These are phyloP conservation scores for Acronicta aceris DNA, from an alignment of 2,888 invertebrate genomes.

Conservation along the genomic window DNA sequence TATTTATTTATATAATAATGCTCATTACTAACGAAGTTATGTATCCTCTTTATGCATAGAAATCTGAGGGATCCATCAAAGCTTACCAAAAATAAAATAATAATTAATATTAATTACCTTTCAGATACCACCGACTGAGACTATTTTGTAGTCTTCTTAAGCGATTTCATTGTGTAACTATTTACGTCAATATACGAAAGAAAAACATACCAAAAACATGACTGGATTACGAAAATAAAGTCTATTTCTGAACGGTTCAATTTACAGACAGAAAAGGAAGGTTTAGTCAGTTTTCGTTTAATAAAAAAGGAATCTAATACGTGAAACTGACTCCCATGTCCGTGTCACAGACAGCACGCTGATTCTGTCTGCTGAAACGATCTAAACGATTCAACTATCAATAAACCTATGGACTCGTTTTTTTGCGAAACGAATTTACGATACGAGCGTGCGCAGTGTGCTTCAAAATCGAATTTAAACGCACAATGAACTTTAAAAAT, in stretches of 20 bases:
- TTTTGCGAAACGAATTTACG: conserved; percentile 33
- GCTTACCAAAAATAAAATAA: no score
- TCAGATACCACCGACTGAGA: conserved; percentile 13
- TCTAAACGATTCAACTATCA: conserved; percentile 46
- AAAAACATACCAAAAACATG: conserved; percentile 23
- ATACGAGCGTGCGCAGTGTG: background rate
- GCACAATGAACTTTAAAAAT: background rate
- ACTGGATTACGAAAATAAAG: conserved; percentile 38
- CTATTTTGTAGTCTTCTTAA: background rate
- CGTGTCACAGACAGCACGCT: conserved; percentile 63
- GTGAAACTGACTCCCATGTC: conserved; percentile 61
- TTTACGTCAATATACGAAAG: background rate
- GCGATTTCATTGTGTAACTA: conserved; percentile 8
- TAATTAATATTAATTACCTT: no score
- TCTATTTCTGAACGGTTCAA: conserved; percentile 56
- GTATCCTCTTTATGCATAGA: no score
- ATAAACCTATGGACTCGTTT: conserved; percentile 25
- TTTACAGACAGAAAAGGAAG: conserved; percentile 66
- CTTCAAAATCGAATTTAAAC: conserved; percentile 7
- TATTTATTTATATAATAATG: no score
- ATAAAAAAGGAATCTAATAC: conserved; percentile 64
- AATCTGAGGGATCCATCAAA: no score
- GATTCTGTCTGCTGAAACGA: conserved; percentile 53
- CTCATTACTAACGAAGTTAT: no score
- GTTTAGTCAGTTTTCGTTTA: conserved; percentile 60